Evolutionary conservation across 1,140 invertebrate species (phyloP), one percentile per base, ranked within the genome.

Genomic region (Anoplophora glabripennis): DNA sequence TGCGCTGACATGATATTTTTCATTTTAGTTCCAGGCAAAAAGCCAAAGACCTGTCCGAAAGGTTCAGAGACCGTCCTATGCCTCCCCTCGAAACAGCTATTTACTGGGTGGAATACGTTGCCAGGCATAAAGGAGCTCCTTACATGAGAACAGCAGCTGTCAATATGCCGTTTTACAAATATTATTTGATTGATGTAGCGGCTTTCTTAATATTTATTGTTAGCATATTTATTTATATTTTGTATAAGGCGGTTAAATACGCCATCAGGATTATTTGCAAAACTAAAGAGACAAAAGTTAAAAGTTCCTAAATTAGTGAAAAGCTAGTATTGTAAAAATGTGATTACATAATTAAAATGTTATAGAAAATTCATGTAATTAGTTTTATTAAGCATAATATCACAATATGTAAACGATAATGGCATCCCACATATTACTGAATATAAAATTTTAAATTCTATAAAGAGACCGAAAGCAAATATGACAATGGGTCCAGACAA

Each of bases 71-170:
- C 65, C 75, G 80, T 34, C 84, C 83, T 0, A 63, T 79, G 62
- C 69, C 72, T 1, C 75, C 83, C 0, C 63, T 82, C 44, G 81
- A 84, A n/a, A 81, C 75, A 0, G 82, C 84, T 0, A 70, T 84
- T 17, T 86, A 80, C 72, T 86, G 84, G 84, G 78, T 82, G 0
- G 83, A 86, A 66, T 86, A 86, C 62, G 76, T 84, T 5, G 81
- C 84, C 4, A 71, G 81, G 3, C 77, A 87, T 66, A 77, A 78
- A 42, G 84, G 76, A 61, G 84, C 80, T n/a, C 74, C 60, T 36
- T 81, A 79, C 74, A 78, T 86, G 63, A 76, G 79, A 40, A 79
- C 82, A 1, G 74, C 81, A 2, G 83, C 81, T 0, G 71, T 81
- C 0, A 75, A 83, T 14, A 75, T 86, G 53, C 79, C 79, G 5